Evolutionary conservation across 2,888 invertebrate species (phyloP).

Genomic region (Lochmaea capreae): DNA sequence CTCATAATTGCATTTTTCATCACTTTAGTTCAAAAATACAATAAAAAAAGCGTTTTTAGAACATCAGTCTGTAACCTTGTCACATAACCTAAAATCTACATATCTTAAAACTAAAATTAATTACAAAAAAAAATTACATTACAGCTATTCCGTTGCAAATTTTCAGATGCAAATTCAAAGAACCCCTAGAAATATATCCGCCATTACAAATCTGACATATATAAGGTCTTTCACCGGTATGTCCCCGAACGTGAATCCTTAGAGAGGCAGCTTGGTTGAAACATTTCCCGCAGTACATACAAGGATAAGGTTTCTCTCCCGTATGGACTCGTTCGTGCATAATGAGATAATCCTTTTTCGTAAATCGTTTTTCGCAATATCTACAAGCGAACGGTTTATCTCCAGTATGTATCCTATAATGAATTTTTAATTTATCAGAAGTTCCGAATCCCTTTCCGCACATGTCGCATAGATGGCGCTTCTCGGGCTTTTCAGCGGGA

Average conservation of each 20-base stretch:
- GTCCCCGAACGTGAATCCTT: constrained; percentile 57
- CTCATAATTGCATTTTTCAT: neutral
- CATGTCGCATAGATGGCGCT: constrained; percentile 56
- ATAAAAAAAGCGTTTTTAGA: neutral
- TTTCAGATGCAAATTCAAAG: constrained; percentile 57
- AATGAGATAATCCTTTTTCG: constrained; percentile 58
- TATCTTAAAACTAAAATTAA: neutral
- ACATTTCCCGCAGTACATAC: constrained; percentile 60
- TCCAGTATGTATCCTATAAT: constrained; percentile 55
- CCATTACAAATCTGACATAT: constrained; percentile 57
- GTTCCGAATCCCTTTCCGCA: constrained; percentile 58
- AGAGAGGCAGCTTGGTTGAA: constrained; percentile 59
- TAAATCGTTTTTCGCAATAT: constrained; percentile 58
- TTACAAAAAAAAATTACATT: constrained; percentile 24
- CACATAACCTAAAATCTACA: neutral
- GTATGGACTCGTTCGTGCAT: constrained; percentile 62
- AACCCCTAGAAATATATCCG: constrained; percentile 56
- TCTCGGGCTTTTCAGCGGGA: constrained; percentile 46
- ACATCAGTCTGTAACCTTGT: neutral
- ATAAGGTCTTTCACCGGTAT: constrained; percentile 60
- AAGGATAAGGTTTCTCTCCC: constrained; percentile 61
- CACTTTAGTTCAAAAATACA: neutral
- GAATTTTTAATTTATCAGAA: constrained; percentile 55
- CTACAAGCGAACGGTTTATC: constrained; percentile 58
- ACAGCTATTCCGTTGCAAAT: constrained; percentile 50